These are phyloP conservation scores for Platycheirus albimanus DNA, from an alignment of 2,888 invertebrate genomes.

Conservation along the genomic window DNA sequence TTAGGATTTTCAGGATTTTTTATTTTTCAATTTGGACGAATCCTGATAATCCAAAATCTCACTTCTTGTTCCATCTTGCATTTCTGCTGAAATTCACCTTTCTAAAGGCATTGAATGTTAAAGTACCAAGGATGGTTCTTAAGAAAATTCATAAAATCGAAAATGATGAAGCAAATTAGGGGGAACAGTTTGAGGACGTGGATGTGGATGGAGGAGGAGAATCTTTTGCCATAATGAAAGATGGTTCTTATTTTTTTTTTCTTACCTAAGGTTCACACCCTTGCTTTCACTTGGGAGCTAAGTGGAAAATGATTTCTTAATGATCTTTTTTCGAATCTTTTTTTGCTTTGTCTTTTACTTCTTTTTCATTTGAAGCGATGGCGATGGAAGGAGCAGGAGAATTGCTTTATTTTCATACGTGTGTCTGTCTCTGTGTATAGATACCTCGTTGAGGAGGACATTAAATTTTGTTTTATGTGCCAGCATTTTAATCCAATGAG, in stretches of 20 bases:
- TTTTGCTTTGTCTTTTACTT: neutral
- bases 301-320: constrained; percentile 64
- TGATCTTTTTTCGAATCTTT: constrained; percentile 33
- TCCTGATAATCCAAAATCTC: no score
- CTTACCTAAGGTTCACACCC: neutral
- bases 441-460: constrained; percentile 24
- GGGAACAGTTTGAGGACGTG: no score
- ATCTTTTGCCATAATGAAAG: constrained; percentile 11
- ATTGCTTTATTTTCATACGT: neutral
- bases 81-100: neutral
- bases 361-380: neutral
- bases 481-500: neutral
- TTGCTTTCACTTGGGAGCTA: constrained; percentile 13
- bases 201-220: neutral
- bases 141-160: constrained; percentile 55
- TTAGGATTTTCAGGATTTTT: no score
- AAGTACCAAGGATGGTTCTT: constrained; percentile 31
- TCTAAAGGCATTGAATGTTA: constrained; percentile 10
- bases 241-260: constrained; percentile 10
- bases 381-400: neutral
- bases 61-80: no score
- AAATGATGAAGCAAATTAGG: constrained; percentile 60
- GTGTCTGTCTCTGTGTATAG: no score
- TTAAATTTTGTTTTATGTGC: constrained; percentile 31
- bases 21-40: no score